phyloP scores from a whole-genome alignment of 1,140 invertebrate genomes.

The Sycophila sp. region DNA sequence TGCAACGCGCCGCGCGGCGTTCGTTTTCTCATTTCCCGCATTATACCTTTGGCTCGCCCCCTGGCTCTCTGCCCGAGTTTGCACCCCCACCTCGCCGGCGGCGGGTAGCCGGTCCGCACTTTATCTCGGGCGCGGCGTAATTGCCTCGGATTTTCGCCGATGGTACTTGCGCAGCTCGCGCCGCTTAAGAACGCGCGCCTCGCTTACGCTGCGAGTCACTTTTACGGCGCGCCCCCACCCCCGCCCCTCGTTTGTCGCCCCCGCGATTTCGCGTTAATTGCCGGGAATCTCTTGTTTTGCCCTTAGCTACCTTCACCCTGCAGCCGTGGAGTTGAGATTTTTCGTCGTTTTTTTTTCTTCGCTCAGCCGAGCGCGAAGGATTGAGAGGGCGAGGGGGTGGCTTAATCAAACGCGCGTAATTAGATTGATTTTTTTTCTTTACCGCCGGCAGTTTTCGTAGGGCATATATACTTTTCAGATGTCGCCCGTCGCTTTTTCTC shows the following conservation, averaged over 20 bases:
- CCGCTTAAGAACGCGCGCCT: too few species aligned
- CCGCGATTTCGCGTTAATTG: conserved; percentile 1
- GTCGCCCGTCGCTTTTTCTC: neutral
- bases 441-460: neutral
- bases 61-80: neutral
- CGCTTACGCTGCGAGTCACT: too few species aligned
- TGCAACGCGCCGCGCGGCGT: neutral
- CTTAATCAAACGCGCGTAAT: too few species aligned
- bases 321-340: too few species aligned
- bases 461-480: too few species aligned
- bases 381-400: too few species aligned
- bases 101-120: neutral
- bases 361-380: too few species aligned
- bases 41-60: neutral
- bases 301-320: neutral
- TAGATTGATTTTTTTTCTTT: neutral
- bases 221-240: neutral
- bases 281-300: neutral
- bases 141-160: conserved; percentile 21
- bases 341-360: neutral
- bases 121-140: neutral
- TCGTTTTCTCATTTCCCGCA: too few species aligned
- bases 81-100: neutral
- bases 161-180: neutral
- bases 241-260: neutral